phyloP scores from a whole-genome alignment of 2,113 vertebrate genomes.

The Gambusia affinis region DNA sequence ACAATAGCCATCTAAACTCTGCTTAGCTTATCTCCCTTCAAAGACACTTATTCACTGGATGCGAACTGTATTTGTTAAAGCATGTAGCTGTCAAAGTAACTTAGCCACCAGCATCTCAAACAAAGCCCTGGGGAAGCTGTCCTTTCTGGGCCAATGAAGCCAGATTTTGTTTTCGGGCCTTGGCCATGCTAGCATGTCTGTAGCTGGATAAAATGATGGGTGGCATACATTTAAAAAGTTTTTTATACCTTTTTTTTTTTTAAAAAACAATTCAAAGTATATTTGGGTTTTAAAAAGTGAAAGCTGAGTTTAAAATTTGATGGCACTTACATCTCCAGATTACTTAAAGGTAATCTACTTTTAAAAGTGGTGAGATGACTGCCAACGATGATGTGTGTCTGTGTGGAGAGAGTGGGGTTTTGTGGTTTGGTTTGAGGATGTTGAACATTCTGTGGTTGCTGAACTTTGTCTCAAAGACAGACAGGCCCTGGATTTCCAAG shows the following conservation, averaged over 20 bases:
- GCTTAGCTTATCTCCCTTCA: constrained; percentile 54
- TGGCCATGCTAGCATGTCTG: constrained; percentile 23
- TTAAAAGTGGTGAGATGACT: constrained; percentile 28
- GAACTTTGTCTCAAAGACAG: constrained; percentile 64
- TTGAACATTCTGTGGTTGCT: constrained; percentile 70
- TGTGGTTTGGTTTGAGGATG: constrained; percentile 69
- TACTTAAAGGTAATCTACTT: constrained; percentile 22
- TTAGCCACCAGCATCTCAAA: constrained; percentile 81
- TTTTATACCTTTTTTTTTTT: constrained; percentile 25
- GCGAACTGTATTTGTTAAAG: constrained; percentile 69
- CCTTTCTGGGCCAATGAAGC: constrained; percentile 76
- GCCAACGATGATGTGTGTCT: constrained; percentile 26
- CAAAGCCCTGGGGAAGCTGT: constrained; percentile 79
- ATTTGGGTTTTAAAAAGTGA: constrained; percentile 18
- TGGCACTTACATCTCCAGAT: constrained; percentile 31
- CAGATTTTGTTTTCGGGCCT: constrained; percentile 64
- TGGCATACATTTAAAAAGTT: constrained; percentile 45
- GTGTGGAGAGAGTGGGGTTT: constrained; percentile 47
- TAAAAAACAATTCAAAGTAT: constrained; percentile 14
- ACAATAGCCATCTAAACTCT: constrained; percentile 37
- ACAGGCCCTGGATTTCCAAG: constrained; percentile 56
- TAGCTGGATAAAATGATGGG: constrained; percentile 20
- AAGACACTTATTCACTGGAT: constrained; percentile 51
- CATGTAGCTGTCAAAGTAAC: constrained; percentile 82
- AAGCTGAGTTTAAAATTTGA: constrained; percentile 46